phyloP scores from a whole-genome alignment of 2,797 vertebrate genomes.

The Poecile montanus region DNA sequence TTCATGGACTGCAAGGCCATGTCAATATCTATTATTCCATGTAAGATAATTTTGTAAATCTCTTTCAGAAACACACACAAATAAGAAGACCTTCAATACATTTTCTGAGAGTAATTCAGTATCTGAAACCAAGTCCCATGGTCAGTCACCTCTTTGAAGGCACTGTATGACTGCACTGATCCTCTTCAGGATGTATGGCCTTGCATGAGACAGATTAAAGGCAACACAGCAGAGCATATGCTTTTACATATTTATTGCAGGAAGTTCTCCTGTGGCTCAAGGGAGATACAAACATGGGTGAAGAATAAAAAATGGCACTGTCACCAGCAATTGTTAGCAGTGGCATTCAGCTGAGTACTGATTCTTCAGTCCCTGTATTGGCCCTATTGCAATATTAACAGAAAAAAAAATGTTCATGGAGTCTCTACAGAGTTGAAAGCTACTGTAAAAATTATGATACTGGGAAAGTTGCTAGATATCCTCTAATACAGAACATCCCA shows the following conservation, averaged over 20 bases:
- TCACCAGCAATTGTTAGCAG: not conserved
- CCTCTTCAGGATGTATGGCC: not conserved
- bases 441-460: not conserved
- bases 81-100: not conserved
- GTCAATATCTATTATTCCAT: not conserved
- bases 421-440: not conserved
- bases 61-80: not conserved
- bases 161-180: not conserved
- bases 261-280: not conserved
- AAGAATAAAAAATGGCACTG: not conserved
- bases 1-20: not conserved
- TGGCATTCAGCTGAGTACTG: not conserved
- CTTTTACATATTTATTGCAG: not conserved
- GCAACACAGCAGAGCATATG: not conserved
- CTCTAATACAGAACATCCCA: not conserved
- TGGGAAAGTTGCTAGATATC: not conserved
- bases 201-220: not conserved
- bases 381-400: not conserved
- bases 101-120: not conserved
- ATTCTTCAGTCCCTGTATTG: not conserved
- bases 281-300: not conserved
- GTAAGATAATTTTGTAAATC: not conserved
- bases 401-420: not conserved
- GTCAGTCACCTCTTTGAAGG: not conserved
- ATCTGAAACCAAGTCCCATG: not conserved